Percentiles rank a stretch among this genome's conserved stretches.
Conservation (phyloP, 2,888 invertebrate species). For the Agrotis clavis region DNA sequence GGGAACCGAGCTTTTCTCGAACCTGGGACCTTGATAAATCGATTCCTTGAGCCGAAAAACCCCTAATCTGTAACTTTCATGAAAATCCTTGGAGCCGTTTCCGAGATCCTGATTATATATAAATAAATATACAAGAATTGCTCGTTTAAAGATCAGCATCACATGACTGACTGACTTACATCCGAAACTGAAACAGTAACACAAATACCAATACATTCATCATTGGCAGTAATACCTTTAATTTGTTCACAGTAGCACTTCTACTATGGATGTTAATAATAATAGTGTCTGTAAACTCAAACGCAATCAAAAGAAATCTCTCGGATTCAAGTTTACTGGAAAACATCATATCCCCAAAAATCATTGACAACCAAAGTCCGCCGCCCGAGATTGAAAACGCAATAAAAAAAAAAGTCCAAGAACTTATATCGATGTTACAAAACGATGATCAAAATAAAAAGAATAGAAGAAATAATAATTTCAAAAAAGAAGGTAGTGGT, state of each 20-base stretch:
- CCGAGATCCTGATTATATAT: too few species aligned
- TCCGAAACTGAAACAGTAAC: too few species aligned
- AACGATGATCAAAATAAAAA: constrained; percentile 64
- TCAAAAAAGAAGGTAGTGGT: constrained; percentile 51
- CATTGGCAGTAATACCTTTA: neutral
- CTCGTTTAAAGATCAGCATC: too few species aligned
- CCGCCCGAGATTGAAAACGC: constrained; percentile 59
- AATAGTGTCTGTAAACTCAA: constrained; percentile 22
- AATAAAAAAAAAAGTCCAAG: constrained; percentile 71
- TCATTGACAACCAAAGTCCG: neutral
- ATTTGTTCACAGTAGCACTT: constrained; percentile 47
- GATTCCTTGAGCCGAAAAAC: too few species aligned
- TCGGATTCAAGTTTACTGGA: constrained; percentile 68
- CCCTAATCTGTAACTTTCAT: too few species aligned
- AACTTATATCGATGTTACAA: constrained; percentile 74
- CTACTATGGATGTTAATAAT: constrained; percentile 43
- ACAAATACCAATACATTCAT: too few species aligned
- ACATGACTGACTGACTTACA: too few species aligned
- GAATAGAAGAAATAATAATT: constrained; percentile 58
- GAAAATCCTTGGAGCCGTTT: too few species aligned
- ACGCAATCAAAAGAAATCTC: constrained; percentile 40
- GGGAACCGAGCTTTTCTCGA: too few species aligned
- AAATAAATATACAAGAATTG: too few species aligned
- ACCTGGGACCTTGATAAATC: too few species aligned
- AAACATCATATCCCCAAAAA: constrained; percentile 64